Evolutionary conservation across 2,113 vertebrate species (phyloP), one percentile per base, ranked within the genome.

Genomic region (Aleadryas rufinucha): DNA sequence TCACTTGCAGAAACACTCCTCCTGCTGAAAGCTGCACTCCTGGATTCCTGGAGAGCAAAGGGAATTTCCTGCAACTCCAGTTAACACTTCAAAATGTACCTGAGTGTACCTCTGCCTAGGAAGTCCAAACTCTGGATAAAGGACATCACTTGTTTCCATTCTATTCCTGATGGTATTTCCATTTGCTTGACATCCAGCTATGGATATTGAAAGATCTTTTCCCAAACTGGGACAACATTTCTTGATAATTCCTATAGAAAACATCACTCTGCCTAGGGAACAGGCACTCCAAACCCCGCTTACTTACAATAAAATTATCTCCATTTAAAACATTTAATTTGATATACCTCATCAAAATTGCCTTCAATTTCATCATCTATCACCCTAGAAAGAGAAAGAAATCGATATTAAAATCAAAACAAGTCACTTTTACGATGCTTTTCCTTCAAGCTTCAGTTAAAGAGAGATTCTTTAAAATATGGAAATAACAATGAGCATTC

Each of bases 341-440:
- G 17, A 60, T 21, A 37, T 97, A 98, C 98, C 98, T 98, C 98
- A 26, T 98, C 98, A 84, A 98, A 61, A 88, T 88, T 95, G 76
- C 97, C 98, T 63, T 98, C 98, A 15, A 98, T 97, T 92, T 98
- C 97, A 64, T 98, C 98, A 60, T 98, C 98, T 3, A 98, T 97
- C 42, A 97, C 94, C 86, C 98, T 98, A 92, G 80, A 97, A 96
- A 42, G 68, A 84, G n/a, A 97, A 94, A 89, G 53, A 90, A 87
- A 91, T 15, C 24, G 20, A 2, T 45, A 78, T 96, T 83, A 96
- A 91, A 90, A 81, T 1, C 7, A 53, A 72, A 75, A 11, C 17
- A 60, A 59, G 26, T 44, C 10, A 56, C 12, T 30, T n/a, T 42
- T 49, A 42, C 21, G 59, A 89, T 37, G 17, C 20, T 30, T 27